These are phyloP conservation scores for Clarias platycephalus DNA, from an alignment of 2,797 vertebrate species.

Conservation along the genomic window DNA sequence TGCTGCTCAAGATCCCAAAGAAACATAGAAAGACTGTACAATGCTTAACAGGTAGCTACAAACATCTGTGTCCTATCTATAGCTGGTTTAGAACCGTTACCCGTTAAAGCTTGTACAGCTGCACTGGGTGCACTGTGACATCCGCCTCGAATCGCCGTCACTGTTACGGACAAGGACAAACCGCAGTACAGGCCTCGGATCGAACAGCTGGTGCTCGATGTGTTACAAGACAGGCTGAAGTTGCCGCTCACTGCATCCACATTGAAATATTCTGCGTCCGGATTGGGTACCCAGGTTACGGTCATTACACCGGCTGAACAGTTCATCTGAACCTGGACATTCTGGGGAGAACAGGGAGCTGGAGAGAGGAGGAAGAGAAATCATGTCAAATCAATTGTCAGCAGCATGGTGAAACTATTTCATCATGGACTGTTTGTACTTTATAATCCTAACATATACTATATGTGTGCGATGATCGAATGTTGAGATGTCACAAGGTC, in stretches of 20 bases:
- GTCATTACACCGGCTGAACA: slow-evolving; percentile 60
- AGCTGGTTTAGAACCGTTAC: slow-evolving; percentile 59
- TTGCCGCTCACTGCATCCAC: slow-evolving; percentile 60
- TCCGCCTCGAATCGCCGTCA: slow-evolving; percentile 58
- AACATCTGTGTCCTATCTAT: neutral
- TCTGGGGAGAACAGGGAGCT: slow-evolving; percentile 70
- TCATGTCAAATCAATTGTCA: neutral
- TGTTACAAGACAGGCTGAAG: slow-evolving; percentile 60
- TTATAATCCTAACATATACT: neutral
- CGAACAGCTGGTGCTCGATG: slow-evolving; percentile 61
- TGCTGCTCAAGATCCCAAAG: neutral
- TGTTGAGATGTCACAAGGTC: neutral
- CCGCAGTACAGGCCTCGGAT: slow-evolving; percentile 69
- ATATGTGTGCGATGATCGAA: neutral
- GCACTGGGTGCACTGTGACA: slow-evolving; percentile 68
- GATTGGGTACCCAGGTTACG: slow-evolving; percentile 69
- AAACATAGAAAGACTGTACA: no score
- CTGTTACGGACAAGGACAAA: slow-evolving; percentile 66
- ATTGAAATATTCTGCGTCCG: slow-evolving; percentile 63
- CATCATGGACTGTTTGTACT: neutral
- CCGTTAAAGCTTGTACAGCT: slow-evolving; percentile 58
- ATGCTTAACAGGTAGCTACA: neutral
- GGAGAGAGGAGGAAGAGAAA: neutral
- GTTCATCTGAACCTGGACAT: slow-evolving; percentile 54
- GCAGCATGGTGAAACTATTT: neutral